Conservation (phyloP, 2,888 invertebrate genomes). For the Melanotus villosus region DNA sequence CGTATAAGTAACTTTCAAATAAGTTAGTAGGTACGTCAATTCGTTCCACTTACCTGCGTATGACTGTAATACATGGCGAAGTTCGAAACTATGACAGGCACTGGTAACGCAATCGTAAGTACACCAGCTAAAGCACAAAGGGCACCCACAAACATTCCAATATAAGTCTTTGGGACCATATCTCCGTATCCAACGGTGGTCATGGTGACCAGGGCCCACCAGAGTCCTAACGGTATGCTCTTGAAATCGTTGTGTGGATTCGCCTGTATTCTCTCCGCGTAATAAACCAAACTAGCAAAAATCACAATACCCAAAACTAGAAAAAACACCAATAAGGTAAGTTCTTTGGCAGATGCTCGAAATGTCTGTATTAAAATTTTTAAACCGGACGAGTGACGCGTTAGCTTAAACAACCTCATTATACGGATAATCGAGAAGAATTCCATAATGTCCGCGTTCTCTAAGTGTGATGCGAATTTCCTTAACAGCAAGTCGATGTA, state of each 20-base stretch:
- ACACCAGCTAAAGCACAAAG: conserved; percentile 98
- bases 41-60: conserved; percentile 77
- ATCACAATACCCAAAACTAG: conserved; percentile 97
- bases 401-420: conserved; percentile 97
- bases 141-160: conserved; percentile 98
- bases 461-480: conserved; percentile 90
- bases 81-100: conserved; percentile 99
- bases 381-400: conserved; percentile 96
- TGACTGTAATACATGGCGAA: conserved; percentile 98
- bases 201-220: conserved; percentile 99
- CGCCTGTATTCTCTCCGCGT: conserved; percentile 93
- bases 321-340: conserved; percentile 97
- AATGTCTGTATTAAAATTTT: conserved; percentile 99
- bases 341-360: conserved; percentile 96
- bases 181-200: conserved; percentile 99
- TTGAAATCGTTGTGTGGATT: conserved; percentile 98
- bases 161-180: conserved; percentile 98
- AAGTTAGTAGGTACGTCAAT: too few species aligned
- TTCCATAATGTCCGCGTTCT: conserved; percentile 96
- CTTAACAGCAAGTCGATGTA: conserved; percentile 94
- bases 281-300: conserved; percentile 98
- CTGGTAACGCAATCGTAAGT: conserved; percentile 97
- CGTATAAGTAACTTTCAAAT: too few species aligned
- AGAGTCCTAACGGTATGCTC: conserved; percentile 96
- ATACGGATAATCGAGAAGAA: conserved; percentile 98